Evolutionary conservation across 2,888 invertebrate genomes (phyloP).

Genomic region (Tenthredo scrophulariae): DNA sequence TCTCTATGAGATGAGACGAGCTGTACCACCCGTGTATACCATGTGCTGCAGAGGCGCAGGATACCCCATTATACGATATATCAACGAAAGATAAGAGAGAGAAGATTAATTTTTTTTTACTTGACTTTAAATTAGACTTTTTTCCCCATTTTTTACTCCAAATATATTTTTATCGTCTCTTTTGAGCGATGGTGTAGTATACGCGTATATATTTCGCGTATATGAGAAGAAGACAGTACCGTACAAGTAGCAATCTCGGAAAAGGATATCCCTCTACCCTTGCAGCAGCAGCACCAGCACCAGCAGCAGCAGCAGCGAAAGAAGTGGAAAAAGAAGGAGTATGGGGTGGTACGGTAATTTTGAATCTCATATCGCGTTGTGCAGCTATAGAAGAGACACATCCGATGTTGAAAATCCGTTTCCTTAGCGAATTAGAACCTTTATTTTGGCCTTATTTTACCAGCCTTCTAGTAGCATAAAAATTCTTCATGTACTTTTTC

Average conservation of each 20-base stretch:
- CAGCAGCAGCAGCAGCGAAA: not conserved
- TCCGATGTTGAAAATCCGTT: slow-evolving; percentile 13
- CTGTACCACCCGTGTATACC: not conserved
- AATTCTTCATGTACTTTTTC: not conserved
- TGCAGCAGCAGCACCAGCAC: not conserved
- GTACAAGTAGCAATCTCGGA: slow-evolving; percentile 13
- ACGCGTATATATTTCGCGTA: not conserved
- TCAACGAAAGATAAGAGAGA: not conserved
- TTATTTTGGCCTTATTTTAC: not conserved
- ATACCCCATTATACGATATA: not conserved
- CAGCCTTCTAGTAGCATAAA: not conserved
- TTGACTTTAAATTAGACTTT: not conserved
- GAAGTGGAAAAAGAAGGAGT: not conserved
- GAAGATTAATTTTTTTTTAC: not conserved
- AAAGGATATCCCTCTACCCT: not conserved
- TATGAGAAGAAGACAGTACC: not conserved
- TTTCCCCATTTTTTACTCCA: too few relatives aligned
- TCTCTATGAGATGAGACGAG: not conserved
- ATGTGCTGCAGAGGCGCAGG: not conserved
- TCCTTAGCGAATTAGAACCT: slow-evolving; percentile 15
- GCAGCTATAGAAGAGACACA: not conserved
- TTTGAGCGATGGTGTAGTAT: too few relatives aligned
- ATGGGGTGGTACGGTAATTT: slow-evolving; percentile 11
- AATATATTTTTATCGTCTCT: too few relatives aligned
- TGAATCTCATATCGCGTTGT: slow-evolving; percentile 35